Evolutionary conservation across 35 echinoderm and acorn worm species (phyloP).

Genomic region (Heliocidaris tuberculata): DNA sequence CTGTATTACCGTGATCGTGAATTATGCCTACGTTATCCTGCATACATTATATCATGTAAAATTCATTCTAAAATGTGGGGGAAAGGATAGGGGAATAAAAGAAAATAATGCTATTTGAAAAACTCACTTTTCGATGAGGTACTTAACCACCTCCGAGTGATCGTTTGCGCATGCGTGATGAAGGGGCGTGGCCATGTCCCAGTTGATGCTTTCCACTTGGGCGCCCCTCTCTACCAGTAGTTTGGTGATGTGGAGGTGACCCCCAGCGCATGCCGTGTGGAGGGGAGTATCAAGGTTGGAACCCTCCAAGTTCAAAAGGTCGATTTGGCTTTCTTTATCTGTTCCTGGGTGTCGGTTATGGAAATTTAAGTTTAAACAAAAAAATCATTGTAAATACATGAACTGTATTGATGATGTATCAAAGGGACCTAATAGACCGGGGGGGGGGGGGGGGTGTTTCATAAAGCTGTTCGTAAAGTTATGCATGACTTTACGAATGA

Average conservation of each 20-base stretch:
- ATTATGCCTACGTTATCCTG: no score
- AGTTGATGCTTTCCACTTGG: background rate
- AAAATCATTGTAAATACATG: no score
- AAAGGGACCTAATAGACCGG: no score
- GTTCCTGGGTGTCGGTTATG: background rate
- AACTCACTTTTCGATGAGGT: constrained; percentile 29
- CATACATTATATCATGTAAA: no score
- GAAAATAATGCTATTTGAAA: background rate
- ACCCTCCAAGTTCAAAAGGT: constrained; percentile 22
- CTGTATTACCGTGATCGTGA: no score
- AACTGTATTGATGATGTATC: no score
- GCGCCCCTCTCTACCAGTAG: constrained; percentile 28
- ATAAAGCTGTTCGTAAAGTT: no score
- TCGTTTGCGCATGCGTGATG: constrained; percentile 51
- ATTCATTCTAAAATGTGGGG: no score
- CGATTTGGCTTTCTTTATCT: background rate
- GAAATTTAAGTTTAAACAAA: no score
- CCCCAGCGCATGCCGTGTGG: constrained; percentile 32
- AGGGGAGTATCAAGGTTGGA: constrained; percentile 40
- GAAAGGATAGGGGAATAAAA: background rate
- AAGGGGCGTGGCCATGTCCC: constrained; percentile 42
- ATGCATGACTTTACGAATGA: no score
- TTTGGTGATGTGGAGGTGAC: constrained; percentile 37
- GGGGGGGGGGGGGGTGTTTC: no score
- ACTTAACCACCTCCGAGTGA: constrained; percentile 31